A percentile compares a stretch with the other conserved stretches of the same genome.
Conservation (phyloP, 2,888 invertebrate genomes). For the Nemapogon koenigi region DNA sequence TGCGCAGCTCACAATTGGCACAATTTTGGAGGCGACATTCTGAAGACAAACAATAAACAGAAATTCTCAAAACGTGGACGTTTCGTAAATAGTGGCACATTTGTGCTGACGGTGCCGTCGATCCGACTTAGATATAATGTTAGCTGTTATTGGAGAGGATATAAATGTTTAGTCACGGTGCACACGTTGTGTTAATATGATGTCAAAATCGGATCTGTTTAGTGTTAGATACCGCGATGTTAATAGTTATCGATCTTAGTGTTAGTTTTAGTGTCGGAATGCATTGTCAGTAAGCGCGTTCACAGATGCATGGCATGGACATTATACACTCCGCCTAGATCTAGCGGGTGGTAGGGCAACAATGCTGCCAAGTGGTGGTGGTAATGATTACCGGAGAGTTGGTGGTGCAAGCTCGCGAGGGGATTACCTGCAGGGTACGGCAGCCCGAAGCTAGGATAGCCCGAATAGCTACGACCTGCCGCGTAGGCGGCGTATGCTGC, state of each 20-base stretch:
- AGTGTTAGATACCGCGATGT: too few relatives aligned
- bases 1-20: slow-evolving; percentile 46
- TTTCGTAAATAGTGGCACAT: slow-evolving; percentile 51
- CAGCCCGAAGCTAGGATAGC: slow-evolving; percentile 97
- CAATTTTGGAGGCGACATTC: slow-evolving; percentile 49
- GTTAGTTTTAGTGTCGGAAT: slow-evolving; percentile 50
- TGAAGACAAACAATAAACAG: slow-evolving; percentile 53
- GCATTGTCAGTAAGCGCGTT: slow-evolving; percentile 63
- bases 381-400: slow-evolving; percentile 65
- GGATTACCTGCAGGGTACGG: slow-evolving; percentile 97
- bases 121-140: slow-evolving; percentile 58
- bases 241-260: too few relatives aligned
- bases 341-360: slow-evolving; percentile 72
- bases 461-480: slow-evolving; percentile 95
- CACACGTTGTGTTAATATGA: too few relatives aligned
- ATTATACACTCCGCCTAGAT: slow-evolving; percentile 70
- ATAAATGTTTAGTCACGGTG: too few relatives aligned
- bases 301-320: slow-evolving; percentile 83
- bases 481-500: slow-evolving; percentile 96
- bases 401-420: slow-evolving; percentile 81
- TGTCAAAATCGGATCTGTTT: too few relatives aligned
- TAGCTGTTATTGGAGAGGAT: slow-evolving; percentile 48
- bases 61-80: slow-evolving; percentile 53
- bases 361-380: slow-evolving; percentile 69
- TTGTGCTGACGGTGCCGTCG: slow-evolving; percentile 63